Evolutionary conservation across 2,888 invertebrate species (phyloP).

Genomic region (Drosophila vallismaia): DNA sequence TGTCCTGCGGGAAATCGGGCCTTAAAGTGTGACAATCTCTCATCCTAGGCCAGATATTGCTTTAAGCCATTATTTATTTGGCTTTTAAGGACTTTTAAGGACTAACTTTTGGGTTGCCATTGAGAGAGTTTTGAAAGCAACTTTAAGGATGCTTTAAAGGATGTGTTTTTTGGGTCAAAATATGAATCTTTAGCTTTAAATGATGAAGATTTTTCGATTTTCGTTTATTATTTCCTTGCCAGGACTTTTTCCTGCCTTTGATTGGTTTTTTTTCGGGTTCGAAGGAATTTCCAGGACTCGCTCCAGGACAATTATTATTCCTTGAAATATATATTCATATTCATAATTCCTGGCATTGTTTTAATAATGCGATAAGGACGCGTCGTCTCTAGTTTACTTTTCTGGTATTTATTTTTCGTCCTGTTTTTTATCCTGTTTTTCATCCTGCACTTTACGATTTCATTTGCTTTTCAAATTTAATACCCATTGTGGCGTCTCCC

Average conservation of each 20-base stretch:
- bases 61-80: background rate
- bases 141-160: no score
- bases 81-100: background rate
- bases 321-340: background rate
- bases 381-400: conserved; percentile 10
- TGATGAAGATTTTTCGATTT: no score
- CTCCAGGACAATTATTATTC: no score
- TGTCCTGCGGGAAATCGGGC: background rate
- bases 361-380: conserved; percentile 17
- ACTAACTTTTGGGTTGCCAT: background rate
- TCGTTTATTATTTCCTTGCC: no score
- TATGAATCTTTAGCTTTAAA: no score
- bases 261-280: background rate
- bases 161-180: no score
- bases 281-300: background rate
- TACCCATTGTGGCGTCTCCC: conserved; percentile 33
- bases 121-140: no score
- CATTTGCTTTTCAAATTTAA: conserved; percentile 63
- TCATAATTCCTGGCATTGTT: conserved; percentile 35
- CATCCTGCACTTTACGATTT: conserved; percentile 14
- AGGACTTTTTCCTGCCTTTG: background rate
- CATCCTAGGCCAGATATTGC: no score
- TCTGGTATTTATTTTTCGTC: conserved; percentile 28
- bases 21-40: conserved; percentile 4
- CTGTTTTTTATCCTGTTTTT: background rate